Evolutionary conservation across 1,140 invertebrate species (phyloP), one percentile per base, ranked within the genome.

Genomic region (Drosophila asahinai): DNA sequence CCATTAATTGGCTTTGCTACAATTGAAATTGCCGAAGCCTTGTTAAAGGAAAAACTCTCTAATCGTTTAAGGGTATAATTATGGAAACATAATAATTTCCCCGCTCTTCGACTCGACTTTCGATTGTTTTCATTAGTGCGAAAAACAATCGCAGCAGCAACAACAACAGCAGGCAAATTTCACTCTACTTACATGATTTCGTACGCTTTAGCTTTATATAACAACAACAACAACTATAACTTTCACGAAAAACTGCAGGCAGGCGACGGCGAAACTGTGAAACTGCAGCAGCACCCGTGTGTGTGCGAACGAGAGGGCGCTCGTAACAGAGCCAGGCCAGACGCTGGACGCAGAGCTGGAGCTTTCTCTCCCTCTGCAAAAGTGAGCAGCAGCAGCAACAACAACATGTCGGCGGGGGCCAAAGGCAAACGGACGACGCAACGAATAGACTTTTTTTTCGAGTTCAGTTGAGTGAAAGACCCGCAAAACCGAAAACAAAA

Each of bases 141-240:
- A 59, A 77, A 78, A 42, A 64, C 45, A 80, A 80, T 72, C 42
- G 59, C 77, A 77, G 49, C 43, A 48, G 49, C 47, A 58, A 58
- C 15, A 75, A n/a, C 14, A 54, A 77, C 52, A 73, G 57, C 42
- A 68, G 57, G 76, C 78, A 83, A 90, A 89, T 89, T 89, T 89
- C 86, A 89, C 86, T 89, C 86, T 80, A 89, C 81, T 89, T 84
- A 84, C 87, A 86, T 90, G 84, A 89, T 90, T 89, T 89, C 64
- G 78, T 87, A 74, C 60, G 74, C 74, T 87, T 87, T 89, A 89
- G 74, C 74, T 87, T 87, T 89, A 89, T 89, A 89, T 84, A 89
- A 89, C 81, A 80, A 80, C 70, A 80, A 80, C 70, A 67, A 78
- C 52, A 52, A 30, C 25, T 36, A 48, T 40, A 45, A 90, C 86